Evolutionary conservation across 2,113 vertebrate species (phyloP), one percentile per base, ranked within the genome.

Genomic region (Nycticryphes semicollaris): DNA sequence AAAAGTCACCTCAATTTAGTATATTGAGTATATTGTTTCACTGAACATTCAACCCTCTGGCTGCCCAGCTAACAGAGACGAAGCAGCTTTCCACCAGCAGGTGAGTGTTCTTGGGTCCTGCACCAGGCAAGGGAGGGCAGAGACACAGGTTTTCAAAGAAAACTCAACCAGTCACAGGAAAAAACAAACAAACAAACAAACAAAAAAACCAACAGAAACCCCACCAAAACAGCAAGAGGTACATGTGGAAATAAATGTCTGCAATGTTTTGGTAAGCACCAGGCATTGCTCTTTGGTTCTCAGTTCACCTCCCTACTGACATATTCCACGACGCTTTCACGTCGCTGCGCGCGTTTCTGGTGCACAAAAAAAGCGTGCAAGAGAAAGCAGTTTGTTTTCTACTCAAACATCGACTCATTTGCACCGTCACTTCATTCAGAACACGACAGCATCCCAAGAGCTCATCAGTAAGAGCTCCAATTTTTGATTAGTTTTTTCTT

Each of bases 291-390:
- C 67, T 20, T 8, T 48, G 57, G 45, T 8, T 14, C 35, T 27
- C 23, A 83, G 11, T 14, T n/a, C 45, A 59, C 8, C 23, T 20
- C 43, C 5, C 48, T 48, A 25, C 78, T 2, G 12, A 53, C 50
- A 76, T 0, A 59, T 5, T 11, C 37, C 11, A 30, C 31, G 1
- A 3, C 8, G 4, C 19, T 9, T 57, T 48, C 53, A 68, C 18
- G 0, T 0, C 11, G 45, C 0, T 56, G 48, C 6, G 24, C 4
- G 10, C 5, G 2, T 1, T 28, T 15, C 48, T 30, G 39, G 30
- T 3, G 12, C 9, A 63, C 57, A 56, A 59, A 59, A 59, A 23
- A 39, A 27, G 11, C 0, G 8, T 27, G 35, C 41, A 45, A 28
- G 64, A 56, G 23, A 37, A 64, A 69, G 54, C 0, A 14, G 30